phyloP scores from a whole-genome alignment of 2,888 invertebrate genomes.

The Siphlonurus alternatus region DNA sequence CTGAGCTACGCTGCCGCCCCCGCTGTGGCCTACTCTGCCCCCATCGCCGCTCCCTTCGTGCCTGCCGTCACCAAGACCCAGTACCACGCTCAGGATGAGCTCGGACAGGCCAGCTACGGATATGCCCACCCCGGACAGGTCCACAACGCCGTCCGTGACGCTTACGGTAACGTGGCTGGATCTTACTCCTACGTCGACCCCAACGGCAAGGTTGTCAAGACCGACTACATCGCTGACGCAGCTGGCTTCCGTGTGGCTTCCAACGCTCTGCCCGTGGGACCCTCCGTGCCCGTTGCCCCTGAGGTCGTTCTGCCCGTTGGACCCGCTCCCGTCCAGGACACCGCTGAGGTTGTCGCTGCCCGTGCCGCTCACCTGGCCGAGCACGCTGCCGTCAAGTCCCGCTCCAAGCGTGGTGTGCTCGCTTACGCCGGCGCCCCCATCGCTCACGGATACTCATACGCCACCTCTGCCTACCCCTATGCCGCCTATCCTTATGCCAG shows the following conservation, averaged over 20 bases:
- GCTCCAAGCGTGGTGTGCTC: slow-evolving; percentile 11
- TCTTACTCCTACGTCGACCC: slow-evolving; percentile 30
- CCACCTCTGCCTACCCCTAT: slow-evolving; percentile 12
- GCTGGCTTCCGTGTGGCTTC: slow-evolving; percentile 27
- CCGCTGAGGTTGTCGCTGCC: slow-evolving; percentile 25
- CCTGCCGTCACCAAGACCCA: slow-evolving; percentile 11
- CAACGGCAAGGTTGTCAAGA: slow-evolving; percentile 24
- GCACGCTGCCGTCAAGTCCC: slow-evolving; percentile 22
- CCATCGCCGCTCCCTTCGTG: slow-evolving; percentile 4
- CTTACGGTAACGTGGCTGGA: slow-evolving; percentile 27
- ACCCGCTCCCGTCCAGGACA: slow-evolving; percentile 16
- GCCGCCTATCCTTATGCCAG: slow-evolving; percentile 7
- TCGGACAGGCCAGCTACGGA: slow-evolving; percentile 27
- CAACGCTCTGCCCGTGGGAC: slow-evolving; percentile 26
- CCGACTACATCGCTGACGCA: slow-evolving; percentile 29
- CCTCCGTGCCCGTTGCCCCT: slow-evolving; percentile 14
- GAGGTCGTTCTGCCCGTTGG: slow-evolving; percentile 12
- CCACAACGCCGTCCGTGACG: slow-evolving; percentile 25
- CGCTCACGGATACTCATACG: slow-evolving; percentile 3
- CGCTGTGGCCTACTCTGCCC: background rate
- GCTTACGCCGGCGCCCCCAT: background rate
- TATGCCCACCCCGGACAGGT: slow-evolving; percentile 25
- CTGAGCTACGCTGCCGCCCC: slow-evolving; percentile 10
- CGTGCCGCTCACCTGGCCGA: slow-evolving; percentile 27
- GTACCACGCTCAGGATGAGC: slow-evolving; percentile 19